These are phyloP conservation scores for Sturnus vulgaris DNA, from an alignment of 2,113 vertebrate genomes.

Conservation along the genomic window DNA sequence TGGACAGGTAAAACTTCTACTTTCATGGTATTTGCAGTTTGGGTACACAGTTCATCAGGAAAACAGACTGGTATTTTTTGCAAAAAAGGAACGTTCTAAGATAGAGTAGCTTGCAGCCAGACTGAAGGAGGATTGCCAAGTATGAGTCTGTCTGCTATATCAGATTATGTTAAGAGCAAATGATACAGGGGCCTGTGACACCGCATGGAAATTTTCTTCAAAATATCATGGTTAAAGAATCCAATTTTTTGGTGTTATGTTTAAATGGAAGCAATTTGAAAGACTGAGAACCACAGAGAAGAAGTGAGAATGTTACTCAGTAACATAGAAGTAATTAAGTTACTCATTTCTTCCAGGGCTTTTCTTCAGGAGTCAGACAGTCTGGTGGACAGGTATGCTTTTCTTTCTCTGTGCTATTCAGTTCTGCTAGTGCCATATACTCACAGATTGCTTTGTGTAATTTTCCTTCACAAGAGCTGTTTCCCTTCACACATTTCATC, in stretches of 20 bases:
- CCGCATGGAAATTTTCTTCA: neutral
- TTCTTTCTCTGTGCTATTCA: neutral
- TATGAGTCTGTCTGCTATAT: neutral
- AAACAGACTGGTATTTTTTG: accelerated
- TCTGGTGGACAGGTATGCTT: slow-evolving; percentile 32
- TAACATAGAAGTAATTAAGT: neutral
- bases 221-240: neutral
- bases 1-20: neutral
- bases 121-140: neutral
- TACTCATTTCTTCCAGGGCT: neutral
- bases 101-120: neutral
- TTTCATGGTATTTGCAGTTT: neutral
- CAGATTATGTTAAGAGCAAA: neutral
- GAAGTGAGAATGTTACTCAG: neutral
- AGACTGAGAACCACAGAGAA: neutral
- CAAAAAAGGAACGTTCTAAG: neutral
- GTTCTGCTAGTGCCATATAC: neutral
- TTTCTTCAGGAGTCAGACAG: slow-evolving; percentile 20
- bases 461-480: neutral
- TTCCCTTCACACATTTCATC: neutral
- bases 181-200: neutral
- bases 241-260: neutral
- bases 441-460: neutral
- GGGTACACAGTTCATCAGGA: neutral
- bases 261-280: neutral